A percentile compares a stretch with the other conserved stretches of the same genome.
Evolutionary conservation across 64 coral and sea anemone species (phyloP).

Genomic region (Orbicella faveolata): DNA sequence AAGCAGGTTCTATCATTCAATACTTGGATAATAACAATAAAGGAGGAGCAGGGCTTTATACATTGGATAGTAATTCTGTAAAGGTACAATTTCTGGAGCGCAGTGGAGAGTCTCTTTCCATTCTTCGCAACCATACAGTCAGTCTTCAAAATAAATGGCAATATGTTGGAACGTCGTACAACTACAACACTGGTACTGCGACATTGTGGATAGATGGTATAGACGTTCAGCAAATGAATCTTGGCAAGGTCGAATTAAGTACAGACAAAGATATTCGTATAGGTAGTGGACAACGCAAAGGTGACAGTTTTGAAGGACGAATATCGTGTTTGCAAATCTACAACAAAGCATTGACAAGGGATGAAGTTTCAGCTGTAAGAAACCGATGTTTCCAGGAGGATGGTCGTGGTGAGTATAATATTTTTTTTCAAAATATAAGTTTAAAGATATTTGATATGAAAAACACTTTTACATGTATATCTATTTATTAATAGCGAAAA

Average conservation of each 20-base stretch:
- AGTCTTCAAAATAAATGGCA: constrained; percentile 38
- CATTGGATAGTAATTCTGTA: neutral
- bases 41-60: neutral
- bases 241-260: constrained; percentile 29
- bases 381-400: constrained; percentile 60
- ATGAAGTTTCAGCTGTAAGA: constrained; percentile 28
- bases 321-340: constrained; percentile 79
- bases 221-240: neutral
- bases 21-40: neutral
- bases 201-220: constrained; percentile 42
- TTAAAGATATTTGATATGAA: too few relatives aligned
- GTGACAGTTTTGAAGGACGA: constrained; percentile 38
- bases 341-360: constrained; percentile 31
- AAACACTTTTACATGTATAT: too few relatives aligned
- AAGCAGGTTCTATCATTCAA: constrained; percentile 43
- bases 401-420: neutral
- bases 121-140: constrained; percentile 25
- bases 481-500: too few relatives aligned
- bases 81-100: neutral
- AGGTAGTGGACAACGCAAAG: constrained; percentile 18
- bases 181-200: constrained; percentile 14
- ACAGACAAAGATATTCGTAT: constrained; percentile 24
- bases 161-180: constrained; percentile 38
- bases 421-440: too few relatives aligned
- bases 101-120: neutral